Conservation (phyloP, 1,140 invertebrate genomes). For the Teleopsis dalmanni region DNA sequence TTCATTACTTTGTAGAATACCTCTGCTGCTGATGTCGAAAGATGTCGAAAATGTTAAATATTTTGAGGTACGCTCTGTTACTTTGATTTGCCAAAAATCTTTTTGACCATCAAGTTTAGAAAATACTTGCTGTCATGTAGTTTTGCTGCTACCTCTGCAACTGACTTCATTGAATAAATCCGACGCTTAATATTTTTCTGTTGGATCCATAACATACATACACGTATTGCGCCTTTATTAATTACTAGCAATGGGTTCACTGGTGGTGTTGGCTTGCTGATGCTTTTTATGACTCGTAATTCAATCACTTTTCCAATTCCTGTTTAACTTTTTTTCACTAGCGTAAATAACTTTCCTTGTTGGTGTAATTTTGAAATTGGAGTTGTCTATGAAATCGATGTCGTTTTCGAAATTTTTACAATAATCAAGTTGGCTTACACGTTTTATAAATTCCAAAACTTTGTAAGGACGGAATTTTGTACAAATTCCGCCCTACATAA, state of each 20-base stretch:
- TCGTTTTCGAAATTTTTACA: slow-evolving; percentile 15
- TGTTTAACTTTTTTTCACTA: slow-evolving; percentile 26
- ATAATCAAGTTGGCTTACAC: slow-evolving; percentile 15
- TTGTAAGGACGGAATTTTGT: too few relatives aligned
- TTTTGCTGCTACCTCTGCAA: too few relatives aligned
- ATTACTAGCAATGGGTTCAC: slow-evolving; percentile 31
- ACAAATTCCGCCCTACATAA: too few relatives aligned
- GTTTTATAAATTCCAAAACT: slow-evolving; percentile 4
- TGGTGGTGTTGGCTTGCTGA: slow-evolving; percentile 34
- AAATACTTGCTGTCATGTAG: slow-evolving; percentile 22
- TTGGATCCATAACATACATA: slow-evolving; percentile 43
- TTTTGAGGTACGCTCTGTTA: slow-evolving; percentile 29
- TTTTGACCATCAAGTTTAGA: slow-evolving; percentile 33
- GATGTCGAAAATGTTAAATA: slow-evolving; percentile 30
- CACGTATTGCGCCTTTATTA: slow-evolving; percentile 30
- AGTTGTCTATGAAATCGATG: too few relatives aligned
- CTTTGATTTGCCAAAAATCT: slow-evolving; percentile 42
- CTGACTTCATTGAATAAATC: slow-evolving; percentile 22
- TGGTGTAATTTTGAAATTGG: too few relatives aligned
- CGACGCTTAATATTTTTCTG: slow-evolving; percentile 33
- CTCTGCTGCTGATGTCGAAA: slow-evolving; percentile 27
- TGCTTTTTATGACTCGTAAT: slow-evolving; percentile 19
- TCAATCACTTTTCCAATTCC: slow-evolving; percentile 25
- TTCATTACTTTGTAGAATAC: slow-evolving; percentile 20
- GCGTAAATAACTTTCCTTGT: slow-evolving; percentile 32